These are phyloP conservation scores for Drosophila sp. DNA, from an alignment of 1,140 invertebrate species.

Conservation along the genomic window DNA sequence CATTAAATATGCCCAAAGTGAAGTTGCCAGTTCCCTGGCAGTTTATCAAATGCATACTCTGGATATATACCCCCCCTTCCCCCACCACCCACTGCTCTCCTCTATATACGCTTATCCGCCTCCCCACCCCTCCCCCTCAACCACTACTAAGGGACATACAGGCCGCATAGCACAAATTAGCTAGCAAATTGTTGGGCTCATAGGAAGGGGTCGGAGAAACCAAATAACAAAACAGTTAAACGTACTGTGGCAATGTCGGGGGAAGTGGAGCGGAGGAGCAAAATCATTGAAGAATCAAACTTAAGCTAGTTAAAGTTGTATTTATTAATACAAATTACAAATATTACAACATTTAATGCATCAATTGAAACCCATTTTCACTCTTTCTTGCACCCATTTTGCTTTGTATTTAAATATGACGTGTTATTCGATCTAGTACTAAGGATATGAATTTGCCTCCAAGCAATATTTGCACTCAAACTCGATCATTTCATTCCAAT, in stretches of 20 bases:
- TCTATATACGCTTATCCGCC: neutral
- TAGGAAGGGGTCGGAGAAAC: conserved; percentile 34
- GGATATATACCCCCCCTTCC: neutral
- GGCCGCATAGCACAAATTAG: conserved; percentile 71
- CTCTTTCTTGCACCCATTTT: too few relatives aligned
- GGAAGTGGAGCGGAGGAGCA: neutral
- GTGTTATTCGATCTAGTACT: too few relatives aligned
- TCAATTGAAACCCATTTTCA: too few relatives aligned
- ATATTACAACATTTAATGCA: too few relatives aligned
- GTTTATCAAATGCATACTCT: conserved; percentile 77
- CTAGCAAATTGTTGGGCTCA: conserved; percentile 75
- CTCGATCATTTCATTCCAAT: neutral
- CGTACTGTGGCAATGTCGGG: neutral
- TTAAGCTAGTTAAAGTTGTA: neutral
- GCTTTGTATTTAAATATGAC: too few relatives aligned
- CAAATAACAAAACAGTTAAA: conserved; percentile 39
- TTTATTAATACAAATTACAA: too few relatives aligned
- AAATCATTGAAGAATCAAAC: conserved; percentile 8
- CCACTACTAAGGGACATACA: conserved; percentile 19
- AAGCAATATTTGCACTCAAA: too few relatives aligned
- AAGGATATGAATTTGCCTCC: too few relatives aligned
- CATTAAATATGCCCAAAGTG: conserved; percentile 81
- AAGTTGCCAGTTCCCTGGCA: conserved; percentile 78
- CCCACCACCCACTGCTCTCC: neutral
- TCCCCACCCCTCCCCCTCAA: neutral